Evolutionary conservation across 2,797 vertebrate species (phyloP).

Genomic region (Mus spretus): DNA sequence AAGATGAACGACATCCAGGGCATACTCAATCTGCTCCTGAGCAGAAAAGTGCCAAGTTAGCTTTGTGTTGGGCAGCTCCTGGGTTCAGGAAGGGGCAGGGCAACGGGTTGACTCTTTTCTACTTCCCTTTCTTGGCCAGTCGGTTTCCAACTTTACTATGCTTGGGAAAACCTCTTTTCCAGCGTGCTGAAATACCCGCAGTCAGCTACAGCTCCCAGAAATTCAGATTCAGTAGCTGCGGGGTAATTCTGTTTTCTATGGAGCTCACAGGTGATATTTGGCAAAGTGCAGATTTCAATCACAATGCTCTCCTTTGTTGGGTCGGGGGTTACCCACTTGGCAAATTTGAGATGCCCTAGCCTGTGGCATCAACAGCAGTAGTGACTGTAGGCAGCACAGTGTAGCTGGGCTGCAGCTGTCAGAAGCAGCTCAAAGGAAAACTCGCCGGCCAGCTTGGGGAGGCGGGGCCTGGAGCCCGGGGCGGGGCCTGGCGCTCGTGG

Average conservation of each 20-base stretch:
- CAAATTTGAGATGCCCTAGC: background rate
- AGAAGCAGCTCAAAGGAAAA: background rate
- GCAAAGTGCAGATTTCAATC: background rate
- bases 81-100: background rate
- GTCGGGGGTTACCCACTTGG: background rate
- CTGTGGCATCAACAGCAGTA: background rate
- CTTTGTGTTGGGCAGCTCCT: background rate
- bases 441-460: background rate
- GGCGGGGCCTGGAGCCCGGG: conserved; percentile 15
- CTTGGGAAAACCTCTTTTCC: background rate
- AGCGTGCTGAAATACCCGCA: background rate
- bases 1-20: conserved; percentile 63
- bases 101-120: background rate
- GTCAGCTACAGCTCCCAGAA: background rate
- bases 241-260: background rate
- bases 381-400: background rate
- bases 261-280: background rate
- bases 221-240: background rate
- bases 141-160: conserved; percentile 23
- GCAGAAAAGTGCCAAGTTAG: conserved; percentile 62
- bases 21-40: background rate
- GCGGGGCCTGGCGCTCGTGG: conserved; percentile 70
- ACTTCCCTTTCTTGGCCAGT: background rate
- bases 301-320: background rate
- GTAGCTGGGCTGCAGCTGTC: background rate